Conservation (phyloP, 2,888 invertebrate genomes). For the Drosophila aldrichi region DNA sequence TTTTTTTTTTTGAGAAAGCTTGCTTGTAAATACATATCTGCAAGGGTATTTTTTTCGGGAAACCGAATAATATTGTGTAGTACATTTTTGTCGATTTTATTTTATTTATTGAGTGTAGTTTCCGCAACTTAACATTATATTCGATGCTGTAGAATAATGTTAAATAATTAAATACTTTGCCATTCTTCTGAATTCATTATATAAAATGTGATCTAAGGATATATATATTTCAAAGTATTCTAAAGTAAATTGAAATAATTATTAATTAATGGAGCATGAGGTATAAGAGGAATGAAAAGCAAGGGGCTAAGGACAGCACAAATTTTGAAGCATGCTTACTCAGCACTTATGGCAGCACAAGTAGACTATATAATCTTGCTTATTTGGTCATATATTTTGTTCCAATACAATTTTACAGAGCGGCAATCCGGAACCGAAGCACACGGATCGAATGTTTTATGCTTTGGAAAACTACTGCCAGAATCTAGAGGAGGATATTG, state of each 20-base stretch:
- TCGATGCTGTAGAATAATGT: neutral
- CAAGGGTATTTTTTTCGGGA: conserved; percentile 9
- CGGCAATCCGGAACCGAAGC: conserved; percentile 87
- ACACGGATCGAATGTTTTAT: conserved; percentile 91
- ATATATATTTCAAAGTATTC: neutral
- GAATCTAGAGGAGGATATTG: conserved; percentile 90
- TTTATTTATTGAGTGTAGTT: neutral
- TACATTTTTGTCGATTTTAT: neutral
- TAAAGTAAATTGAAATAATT: neutral
- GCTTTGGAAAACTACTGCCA: conserved; percentile 93
- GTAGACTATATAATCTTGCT: neutral
- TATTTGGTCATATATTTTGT: conserved; percentile 2
- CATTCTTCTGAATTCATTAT: conserved; percentile 1
- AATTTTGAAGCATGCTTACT: conserved; percentile 35
- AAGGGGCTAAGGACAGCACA: conserved; percentile 20
- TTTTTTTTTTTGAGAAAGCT: neutral
- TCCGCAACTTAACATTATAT: neutral
- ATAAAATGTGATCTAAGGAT: conserved; percentile 1
- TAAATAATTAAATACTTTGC: neutral
- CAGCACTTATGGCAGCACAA: conserved; percentile 3
- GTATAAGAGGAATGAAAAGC: neutral
- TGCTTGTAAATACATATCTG: neutral
- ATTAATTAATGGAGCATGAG: neutral
- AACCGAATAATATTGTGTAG: conserved; percentile 2
- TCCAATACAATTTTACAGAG: conserved; percentile 45